Base-by-base conservation (phyloP, 2,797 vertebrate species). In the Oreochromis grahami region DNA sequence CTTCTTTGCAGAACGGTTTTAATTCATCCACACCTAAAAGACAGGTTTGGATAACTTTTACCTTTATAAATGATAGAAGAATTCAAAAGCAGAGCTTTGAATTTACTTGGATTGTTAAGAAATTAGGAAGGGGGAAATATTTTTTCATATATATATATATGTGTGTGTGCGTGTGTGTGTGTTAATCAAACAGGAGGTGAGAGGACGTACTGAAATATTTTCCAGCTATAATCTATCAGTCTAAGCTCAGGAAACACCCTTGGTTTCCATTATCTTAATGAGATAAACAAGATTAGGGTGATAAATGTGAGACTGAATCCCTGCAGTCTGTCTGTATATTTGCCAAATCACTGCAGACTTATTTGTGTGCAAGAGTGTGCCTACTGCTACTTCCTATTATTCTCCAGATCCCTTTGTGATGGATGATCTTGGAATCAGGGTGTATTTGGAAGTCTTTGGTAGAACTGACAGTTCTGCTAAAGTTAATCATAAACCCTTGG, bases 221-320 rank as follows among this genome's bases (percentile, higher is more conserved):
- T 74, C 19, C n/a, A 81, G 55, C 81, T 50, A 50, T 86, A 80
- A 82, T 89, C 78, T 48, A 77, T 26, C 53, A 50, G 65, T 63
- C 80, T 58, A 43, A 56, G 55, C 82, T 81, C 43, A 77, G 51
- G 52, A 24, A 87, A 84, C 77, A 81, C 85, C 85, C 48, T 90
- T 63, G 72, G 53, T 60, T 79, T 82, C 88, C 86, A 83, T 83
- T 90, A 84, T 56, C 76, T 77, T 89, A 86, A 91, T 86, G 68
- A 91, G 86, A 86, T 90, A 50, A 91, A 89, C n/a, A 11, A 84
- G 91, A 87, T 90, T 82, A 91, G 60, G 52, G 43, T 80, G 78
- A 85, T 90, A 76, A 91, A 87, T 77, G 80, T 81, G 78, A 89
- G 88, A 88, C 63, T 72, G 51, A 79, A 82, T 86, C 88, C 82